A percentile compares a stretch with the other conserved stretches of the same genome.
Conservation (phyloP, 2,113 vertebrate genomes). For the Falcunculus frontatus region DNA sequence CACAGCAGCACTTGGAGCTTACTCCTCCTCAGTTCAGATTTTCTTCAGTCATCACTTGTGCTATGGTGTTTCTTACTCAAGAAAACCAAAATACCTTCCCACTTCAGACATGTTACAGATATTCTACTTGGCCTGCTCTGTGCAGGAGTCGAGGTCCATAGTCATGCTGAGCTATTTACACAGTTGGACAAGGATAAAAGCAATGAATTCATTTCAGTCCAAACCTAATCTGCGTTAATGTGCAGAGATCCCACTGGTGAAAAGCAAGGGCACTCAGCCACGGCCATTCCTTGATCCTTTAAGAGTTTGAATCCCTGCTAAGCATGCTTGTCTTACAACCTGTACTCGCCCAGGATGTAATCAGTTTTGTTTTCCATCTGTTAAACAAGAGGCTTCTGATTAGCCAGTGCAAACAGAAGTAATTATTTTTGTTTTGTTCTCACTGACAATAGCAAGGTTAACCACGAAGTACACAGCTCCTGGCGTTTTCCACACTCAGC, state of each 20-base stretch:
- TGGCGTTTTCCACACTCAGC: neutral
- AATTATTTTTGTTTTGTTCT: neutral
- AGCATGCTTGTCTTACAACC: slow-evolving; percentile 35
- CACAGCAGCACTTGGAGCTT: neutral
- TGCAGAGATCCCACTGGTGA: slow-evolving; percentile 33
- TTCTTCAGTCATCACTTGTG: neutral
- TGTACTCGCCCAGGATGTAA: neutral
- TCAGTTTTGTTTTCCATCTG: slow-evolving; percentile 38
- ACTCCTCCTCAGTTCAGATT: neutral
- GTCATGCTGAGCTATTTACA: neutral
- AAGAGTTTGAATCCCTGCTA: slow-evolving; percentile 51
- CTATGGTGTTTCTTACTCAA: neutral
- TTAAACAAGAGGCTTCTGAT: neutral
- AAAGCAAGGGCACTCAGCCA: slow-evolving; percentile 46
- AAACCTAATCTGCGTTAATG: slow-evolving; percentile 39
- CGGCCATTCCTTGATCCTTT: slow-evolving; percentile 31
- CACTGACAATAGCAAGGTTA: neutral
- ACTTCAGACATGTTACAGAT: fast-evolving
- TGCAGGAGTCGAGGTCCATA: fast-evolving
- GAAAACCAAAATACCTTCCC: neutral
- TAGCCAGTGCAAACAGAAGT: neutral
- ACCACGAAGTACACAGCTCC: neutral
- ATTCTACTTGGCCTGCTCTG: neutral
- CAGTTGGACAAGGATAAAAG: neutral
- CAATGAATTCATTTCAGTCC: neutral